These are phyloP conservation scores for Tringa solitaria DNA, from an alignment of 2,113 vertebrate species.

Conservation along the genomic window DNA sequence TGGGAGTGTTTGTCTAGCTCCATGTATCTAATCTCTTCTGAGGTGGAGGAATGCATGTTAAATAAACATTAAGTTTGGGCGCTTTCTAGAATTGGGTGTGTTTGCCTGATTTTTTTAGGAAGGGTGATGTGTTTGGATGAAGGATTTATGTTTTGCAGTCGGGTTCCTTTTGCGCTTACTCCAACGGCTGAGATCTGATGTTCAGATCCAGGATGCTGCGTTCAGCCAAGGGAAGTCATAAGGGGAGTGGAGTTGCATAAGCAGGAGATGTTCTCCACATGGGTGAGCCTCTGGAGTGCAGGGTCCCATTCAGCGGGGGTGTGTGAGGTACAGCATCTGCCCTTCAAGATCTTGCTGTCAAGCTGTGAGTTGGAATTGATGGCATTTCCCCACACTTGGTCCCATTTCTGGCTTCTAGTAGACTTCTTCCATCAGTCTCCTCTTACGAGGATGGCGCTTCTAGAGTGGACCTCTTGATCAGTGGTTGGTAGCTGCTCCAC, in stretches of 20 bases:
- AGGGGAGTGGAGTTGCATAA: background rate
- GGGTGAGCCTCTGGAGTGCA: background rate
- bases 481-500: background rate
- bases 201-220: background rate
- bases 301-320: accelerated
- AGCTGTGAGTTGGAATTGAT: background rate
- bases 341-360: accelerated
- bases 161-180: background rate
- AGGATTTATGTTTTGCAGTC: background rate
- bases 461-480: background rate
- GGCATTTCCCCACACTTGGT: background rate
- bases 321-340: background rate
- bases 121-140: background rate
- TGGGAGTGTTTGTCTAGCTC: background rate
- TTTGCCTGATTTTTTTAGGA: background rate
- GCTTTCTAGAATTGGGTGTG: background rate
- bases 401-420: background rate
- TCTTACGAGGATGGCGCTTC: background rate
- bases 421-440: background rate
- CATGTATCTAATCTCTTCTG: background rate
- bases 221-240: background rate
- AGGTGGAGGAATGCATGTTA: background rate
- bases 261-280: background rate
- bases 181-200: background rate
- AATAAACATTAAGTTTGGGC: background rate